A percentile compares a stretch with the other conserved stretches of the same genome.
Evolutionary conservation across 35 echinoderm and acorn worm genomes (phyloP).

Genomic region (Diadema setosum): DNA sequence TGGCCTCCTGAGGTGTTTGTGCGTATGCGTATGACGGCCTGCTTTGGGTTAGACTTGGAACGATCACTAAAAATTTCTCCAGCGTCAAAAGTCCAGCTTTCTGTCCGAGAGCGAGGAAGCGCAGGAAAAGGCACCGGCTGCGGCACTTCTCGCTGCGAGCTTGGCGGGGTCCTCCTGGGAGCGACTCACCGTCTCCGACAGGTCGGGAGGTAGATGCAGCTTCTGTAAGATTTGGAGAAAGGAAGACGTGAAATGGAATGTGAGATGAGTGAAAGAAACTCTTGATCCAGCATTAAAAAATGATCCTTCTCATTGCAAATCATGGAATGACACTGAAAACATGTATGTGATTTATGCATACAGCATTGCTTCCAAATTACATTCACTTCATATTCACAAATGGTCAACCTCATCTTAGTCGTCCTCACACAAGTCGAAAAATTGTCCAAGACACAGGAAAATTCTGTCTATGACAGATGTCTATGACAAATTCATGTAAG

Average conservation of each 20-base stretch:
- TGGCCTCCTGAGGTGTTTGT: too few relatives aligned
- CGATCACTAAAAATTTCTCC: too few relatives aligned
- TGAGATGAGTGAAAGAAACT: background rate
- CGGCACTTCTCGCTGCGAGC: background rate
- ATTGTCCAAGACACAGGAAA: background rate
- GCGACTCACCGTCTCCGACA: conserved; percentile 50
- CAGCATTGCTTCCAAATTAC: too few relatives aligned
- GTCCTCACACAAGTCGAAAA: background rate
- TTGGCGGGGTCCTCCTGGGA: conserved; percentile 26
- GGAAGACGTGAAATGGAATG: background rate
- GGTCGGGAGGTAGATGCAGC: conserved; percentile 54
- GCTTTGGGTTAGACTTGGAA: too few relatives aligned
- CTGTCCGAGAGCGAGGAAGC: background rate
- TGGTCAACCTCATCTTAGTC: too few relatives aligned
- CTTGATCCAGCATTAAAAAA: background rate
- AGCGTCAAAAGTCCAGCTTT: conserved; percentile 7
- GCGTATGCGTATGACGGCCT: too few relatives aligned
- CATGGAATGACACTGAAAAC: too few relatives aligned
- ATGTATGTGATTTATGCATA: too few relatives aligned
- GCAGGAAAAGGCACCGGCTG: background rate
- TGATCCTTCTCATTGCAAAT: background rate
- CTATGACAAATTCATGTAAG: too few relatives aligned
- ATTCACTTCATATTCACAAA: background rate
- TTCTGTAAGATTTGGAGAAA: conserved; percentile 14
- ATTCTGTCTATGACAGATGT: too few relatives aligned